Evolutionary conservation across 2,888 invertebrate genomes (phyloP), one percentile per base, ranked within the genome.

Genomic region (Drosophila mimica): DNA sequence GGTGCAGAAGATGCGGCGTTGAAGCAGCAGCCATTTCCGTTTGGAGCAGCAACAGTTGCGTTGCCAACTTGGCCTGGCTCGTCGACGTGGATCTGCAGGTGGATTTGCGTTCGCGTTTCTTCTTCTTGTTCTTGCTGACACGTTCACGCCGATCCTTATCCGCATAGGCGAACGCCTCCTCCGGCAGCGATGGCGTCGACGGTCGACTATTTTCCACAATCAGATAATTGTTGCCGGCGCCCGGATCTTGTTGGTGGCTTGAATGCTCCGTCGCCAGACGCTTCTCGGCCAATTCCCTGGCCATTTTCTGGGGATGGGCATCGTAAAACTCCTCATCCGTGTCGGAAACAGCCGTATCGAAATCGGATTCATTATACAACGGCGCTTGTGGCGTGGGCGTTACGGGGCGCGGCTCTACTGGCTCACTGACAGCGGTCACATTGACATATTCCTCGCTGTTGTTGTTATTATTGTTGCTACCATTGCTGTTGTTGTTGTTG

Each of bases 261-360:
- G 96, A 95, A 36, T 95, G 92, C 13, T 74, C 64, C 59, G 95
- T 93, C 91, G 96, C 92, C 62, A 96, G 96, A 5, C 96, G 95
- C 91, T 97, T 97, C 88, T 97, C 96, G 15, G 96, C 92, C 62
- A 96, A 83, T 91, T 96, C 96, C 78, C 94, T 96, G 2, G 96
- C 96, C 71, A 96, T 92, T 86, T 94, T 94, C 84, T 97, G 96
- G 0, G 97, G 97, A 92, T 97, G 95, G 85, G 96, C 95, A 91
- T 97, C 97, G 91, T 97, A 97, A 92, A 97, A 97, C 82, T 97
- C 97, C 93, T 97, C 97, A 92, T 97, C 97, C 0, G 97, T 97
- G 76, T 97, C 97, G 57, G 97, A 96, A 92, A 97, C 96, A 20
- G 96, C 96, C 0, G 97, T 97, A 82, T 97, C 97, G 59, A 97